Conservation (phyloP, 35 echinoderm and acorn worm species). For the Ophiothrix spiculata region DNA sequence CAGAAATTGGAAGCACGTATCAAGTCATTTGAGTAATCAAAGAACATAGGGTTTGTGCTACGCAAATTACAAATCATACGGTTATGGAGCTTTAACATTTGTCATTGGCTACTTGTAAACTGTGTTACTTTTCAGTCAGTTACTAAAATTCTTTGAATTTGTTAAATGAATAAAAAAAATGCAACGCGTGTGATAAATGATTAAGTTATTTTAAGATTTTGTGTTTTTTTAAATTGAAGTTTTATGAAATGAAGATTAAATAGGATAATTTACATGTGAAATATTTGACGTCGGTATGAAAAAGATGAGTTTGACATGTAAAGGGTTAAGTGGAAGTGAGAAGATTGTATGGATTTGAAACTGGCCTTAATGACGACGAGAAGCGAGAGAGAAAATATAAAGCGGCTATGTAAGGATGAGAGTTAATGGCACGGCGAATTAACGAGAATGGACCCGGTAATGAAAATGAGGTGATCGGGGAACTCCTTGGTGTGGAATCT, state of each 20-base stretch:
- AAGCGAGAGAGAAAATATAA: background rate
- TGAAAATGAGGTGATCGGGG: background rate
- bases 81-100: background rate
- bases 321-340: background rate
- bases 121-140: no score
- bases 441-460: background rate
- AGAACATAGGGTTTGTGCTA: background rate
- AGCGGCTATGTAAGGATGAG: background rate
- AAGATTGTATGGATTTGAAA: conserved; percentile 7
- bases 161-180: no score
- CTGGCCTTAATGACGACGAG: background rate
- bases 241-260: no score
- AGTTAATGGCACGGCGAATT: background rate
- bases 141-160: no score
- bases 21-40: background rate
- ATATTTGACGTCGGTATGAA: background rate
- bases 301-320: background rate
- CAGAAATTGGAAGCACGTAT: background rate
- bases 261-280: no score
- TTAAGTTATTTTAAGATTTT: no score
- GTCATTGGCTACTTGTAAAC: no score
- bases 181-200: no score
- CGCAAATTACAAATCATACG: conserved; percentile 7
- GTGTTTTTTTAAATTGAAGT: no score
- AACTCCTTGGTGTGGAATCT: background rate